A percentile compares a stretch with the other conserved stretches of the same genome.
Evolutionary conservation across 2,797 vertebrate species (phyloP).

Genomic region (Rhadinocentrus ornatus): DNA sequence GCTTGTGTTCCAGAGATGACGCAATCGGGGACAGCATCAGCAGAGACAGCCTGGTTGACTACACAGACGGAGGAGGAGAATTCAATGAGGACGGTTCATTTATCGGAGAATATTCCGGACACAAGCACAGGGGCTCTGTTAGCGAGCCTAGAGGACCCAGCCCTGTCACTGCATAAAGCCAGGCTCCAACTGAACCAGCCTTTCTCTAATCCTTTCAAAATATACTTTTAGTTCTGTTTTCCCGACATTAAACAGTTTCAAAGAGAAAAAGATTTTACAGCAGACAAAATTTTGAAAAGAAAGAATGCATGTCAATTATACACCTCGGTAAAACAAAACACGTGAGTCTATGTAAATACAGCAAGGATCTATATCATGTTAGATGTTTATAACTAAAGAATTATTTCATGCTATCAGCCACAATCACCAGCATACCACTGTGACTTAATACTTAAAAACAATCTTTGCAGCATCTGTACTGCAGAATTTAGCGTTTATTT

Average conservation of each 20-base stretch:
- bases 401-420: constrained; percentile 52
- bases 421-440: neutral
- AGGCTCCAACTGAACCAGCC: constrained; percentile 27
- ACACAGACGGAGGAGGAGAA: constrained; percentile 86
- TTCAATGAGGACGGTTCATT: constrained; percentile 97
- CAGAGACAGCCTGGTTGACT: constrained; percentile 89
- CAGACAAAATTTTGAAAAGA: constrained; percentile 9
- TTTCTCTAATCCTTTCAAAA: constrained; percentile 39
- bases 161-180: constrained; percentile 50
- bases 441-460: constrained; percentile 14
- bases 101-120: constrained; percentile 90
- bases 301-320: constrained; percentile 9
- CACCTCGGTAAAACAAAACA: constrained; percentile 20
- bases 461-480: neutral
- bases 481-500: constrained; percentile 6
- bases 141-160: constrained; percentile 64
- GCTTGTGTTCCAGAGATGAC: constrained; percentile 78
- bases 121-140: constrained; percentile 81
- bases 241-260: constrained; percentile 29
- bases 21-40: constrained; percentile 84
- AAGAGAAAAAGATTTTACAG: constrained; percentile 30
- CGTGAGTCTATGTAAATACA: constrained; percentile 52
- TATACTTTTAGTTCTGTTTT: constrained; percentile 34
- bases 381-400: constrained; percentile 49
- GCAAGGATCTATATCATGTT: constrained; percentile 49